Base-by-base conservation (phyloP, 2,888 invertebrate genomes). In the Metellina segmentata region DNA sequence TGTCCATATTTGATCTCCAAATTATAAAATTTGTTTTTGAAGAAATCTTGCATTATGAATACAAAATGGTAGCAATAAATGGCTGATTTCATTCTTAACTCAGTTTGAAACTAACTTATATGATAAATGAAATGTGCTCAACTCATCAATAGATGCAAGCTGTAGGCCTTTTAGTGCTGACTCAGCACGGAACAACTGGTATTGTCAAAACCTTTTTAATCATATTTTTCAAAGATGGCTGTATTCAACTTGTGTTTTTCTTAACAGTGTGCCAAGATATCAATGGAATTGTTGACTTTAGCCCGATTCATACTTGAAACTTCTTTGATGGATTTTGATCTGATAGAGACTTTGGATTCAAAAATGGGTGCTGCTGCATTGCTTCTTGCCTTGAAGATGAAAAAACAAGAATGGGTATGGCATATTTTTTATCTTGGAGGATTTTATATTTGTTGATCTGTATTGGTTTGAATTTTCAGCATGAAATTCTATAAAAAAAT, bases 241-340 rank as follows among this genome's bases (percentile, higher is more conserved):
- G 6, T 61, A 4, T 61, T 61, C 9, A 4, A 61, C 61, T 5
- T 16, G 4, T 5, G 61, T 61, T 61, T 61, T 61, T 61, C 61
- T 61, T 61, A 61, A 48, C 34, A 81, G 81, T 88, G 95, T 95
- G 95, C 93, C 94, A 93, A 94, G 88, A 94, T 98, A 85, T 96
- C 97, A 52, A 98, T 99, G 98, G 97, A 97, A 85, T 97, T 97
- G 48, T 96, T 99, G 94, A 99, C 99, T 0, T 95, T 99, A 94
- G 98, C 99, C 52, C 96, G 99, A 93, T 99, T 97, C 95, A 97
- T 99, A 94, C 96, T 99, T 94, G 99, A 99, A 95, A 96, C 97
- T 94, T 97, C 98, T 1, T 96, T 99, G 93, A 97, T 99, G 97
- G 98, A 99, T 95, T 99, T 99, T 95, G 96, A 96, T 13, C 97